Evolutionary conservation across 2,113 vertebrate genomes (phyloP).

Genomic region (Toxotes chatareus): DNA sequence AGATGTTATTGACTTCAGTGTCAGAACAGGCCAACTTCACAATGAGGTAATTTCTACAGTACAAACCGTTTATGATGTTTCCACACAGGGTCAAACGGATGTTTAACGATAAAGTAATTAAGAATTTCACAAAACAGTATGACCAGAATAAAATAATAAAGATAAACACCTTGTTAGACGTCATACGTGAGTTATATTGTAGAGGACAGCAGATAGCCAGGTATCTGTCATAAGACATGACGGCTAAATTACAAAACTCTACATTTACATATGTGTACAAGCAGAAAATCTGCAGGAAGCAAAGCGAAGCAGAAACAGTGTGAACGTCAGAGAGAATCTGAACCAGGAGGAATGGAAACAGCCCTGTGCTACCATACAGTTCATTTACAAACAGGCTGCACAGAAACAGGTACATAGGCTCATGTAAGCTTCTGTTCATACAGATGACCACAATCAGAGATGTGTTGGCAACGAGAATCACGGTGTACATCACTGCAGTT

Average conservation of each 20-base stretch:
- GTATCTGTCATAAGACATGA: constrained; percentile 37
- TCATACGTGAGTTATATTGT: constrained; percentile 19
- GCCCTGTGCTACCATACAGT: constrained; percentile 12
- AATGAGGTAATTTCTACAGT: constrained; percentile 45
- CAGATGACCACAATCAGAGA: background rate
- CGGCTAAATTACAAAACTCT: constrained; percentile 62
- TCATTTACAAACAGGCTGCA: constrained; percentile 30
- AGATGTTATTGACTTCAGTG: constrained; percentile 35
- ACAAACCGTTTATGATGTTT: constrained; percentile 41
- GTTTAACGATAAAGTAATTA: background rate
- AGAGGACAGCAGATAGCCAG: constrained; percentile 23
- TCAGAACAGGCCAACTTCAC: constrained; percentile 43
- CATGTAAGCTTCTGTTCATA: background rate
- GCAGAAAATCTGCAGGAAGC: constrained; percentile 66
- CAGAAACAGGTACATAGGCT: constrained; percentile 5
- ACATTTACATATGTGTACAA: constrained; percentile 61
- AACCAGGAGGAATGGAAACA: constrained; percentile 9
- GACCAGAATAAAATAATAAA: constrained; percentile 54
- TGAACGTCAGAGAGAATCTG: constrained; percentile 14
- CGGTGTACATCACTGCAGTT: background rate
- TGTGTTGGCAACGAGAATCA: background rate
- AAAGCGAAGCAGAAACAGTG: background rate
- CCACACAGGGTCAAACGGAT: constrained; percentile 27
- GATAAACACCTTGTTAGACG: rapidly evolving
- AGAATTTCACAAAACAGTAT: constrained; percentile 9